These are phyloP conservation scores for Cylindroiulus punctatus DNA, from an alignment of 2,888 invertebrate genomes.

Conservation along the genomic window DNA sequence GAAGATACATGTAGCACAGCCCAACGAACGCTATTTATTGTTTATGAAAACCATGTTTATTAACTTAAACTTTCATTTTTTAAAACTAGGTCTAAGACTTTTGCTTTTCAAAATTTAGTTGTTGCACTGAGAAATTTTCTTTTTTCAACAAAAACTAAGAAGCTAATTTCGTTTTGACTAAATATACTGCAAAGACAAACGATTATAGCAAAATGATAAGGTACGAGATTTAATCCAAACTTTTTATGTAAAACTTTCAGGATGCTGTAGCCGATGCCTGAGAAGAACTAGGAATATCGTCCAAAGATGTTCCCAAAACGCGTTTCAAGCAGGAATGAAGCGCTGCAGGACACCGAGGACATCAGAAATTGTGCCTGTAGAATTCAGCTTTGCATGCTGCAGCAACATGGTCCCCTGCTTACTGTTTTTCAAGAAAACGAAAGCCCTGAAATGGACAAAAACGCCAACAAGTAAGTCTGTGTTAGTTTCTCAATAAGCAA, in stretches of 20 bases:
- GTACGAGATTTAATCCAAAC: background rate
- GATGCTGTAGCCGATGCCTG: background rate
- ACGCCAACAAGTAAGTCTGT: background rate
- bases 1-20: too few relatives aligned
- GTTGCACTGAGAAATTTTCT: too few relatives aligned
- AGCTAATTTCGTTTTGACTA: too few relatives aligned
- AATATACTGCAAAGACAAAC: too few relatives aligned
- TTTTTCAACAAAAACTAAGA: too few relatives aligned
- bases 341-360: slow-evolving; percentile 46
- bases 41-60: too few relatives aligned
- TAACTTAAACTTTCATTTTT: too few relatives aligned
- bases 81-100: too few relatives aligned
- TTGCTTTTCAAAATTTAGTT: too few relatives aligned
- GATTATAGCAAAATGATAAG: background rate
- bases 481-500: background rate
- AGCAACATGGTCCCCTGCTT: slow-evolving; percentile 51
- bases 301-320: background rate
- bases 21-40: too few relatives aligned
- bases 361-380: slow-evolving; percentile 36
- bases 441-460: slow-evolving; percentile 47
- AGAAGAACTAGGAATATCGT: background rate
- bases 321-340: slow-evolving; percentile 40
- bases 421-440: slow-evolving; percentile 54
- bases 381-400: slow-evolving; percentile 47
- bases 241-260: background rate